Conservation (phyloP, 2,113 vertebrate species). For the Anolis carolinensis region DNA sequence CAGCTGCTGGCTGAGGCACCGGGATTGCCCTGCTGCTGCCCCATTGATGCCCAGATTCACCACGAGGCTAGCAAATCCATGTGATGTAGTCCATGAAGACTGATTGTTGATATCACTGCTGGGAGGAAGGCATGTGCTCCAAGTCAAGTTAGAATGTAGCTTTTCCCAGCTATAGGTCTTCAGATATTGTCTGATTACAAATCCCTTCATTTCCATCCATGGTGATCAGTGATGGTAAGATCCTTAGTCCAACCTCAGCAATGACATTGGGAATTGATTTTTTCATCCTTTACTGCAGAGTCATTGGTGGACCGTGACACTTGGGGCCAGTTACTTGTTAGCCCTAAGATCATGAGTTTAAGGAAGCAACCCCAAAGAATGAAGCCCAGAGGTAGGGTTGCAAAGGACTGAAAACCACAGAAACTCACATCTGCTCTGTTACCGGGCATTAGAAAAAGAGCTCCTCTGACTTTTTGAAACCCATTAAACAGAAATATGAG, state of each 20-base stretch:
- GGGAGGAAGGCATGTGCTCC: neutral
- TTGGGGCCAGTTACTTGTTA: neutral
- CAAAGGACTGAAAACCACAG: conserved; percentile 22
- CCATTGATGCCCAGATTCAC: too few relatives aligned
- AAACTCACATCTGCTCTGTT: conserved; percentile 29
- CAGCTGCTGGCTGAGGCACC: too few relatives aligned
- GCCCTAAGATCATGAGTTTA: too few relatives aligned
- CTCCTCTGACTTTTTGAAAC: conserved; percentile 49
- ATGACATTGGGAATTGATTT: neutral
- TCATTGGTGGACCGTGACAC: neutral
- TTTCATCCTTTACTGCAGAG: neutral
- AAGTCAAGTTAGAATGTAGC: neutral
- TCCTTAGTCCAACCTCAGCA: neutral
- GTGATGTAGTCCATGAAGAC: neutral
- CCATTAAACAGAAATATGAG: conserved; percentile 44
- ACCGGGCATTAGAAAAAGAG: conserved; percentile 25
- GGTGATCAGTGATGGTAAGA: neutral
- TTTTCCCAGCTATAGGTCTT: neutral
- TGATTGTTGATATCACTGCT: neutral
- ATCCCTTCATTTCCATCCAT: neutral
- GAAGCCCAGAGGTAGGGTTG: neutral
- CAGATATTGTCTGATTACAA: neutral
- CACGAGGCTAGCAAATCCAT: too few relatives aligned
- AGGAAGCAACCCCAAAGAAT: neutral
- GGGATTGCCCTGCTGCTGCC: too few relatives aligned